phyloP scores from a whole-genome alignment of 1,140 invertebrate genomes.

The Helicoverpa zea region DNA sequence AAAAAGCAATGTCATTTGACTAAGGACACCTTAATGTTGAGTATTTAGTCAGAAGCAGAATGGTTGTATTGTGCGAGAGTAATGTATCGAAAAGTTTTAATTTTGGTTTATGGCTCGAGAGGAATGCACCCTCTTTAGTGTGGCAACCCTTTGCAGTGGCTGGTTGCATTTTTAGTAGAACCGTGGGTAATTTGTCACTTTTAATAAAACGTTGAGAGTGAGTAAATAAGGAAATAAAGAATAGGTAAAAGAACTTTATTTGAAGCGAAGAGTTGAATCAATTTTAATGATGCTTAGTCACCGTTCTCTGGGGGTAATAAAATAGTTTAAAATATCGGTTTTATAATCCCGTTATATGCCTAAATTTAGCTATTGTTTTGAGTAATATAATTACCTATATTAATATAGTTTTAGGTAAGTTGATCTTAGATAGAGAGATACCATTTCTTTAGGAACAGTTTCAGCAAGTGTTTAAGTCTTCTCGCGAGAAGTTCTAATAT shows the following conservation, averaged over 20 bases:
- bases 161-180: conserved; percentile 6
- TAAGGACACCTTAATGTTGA: conserved; percentile 83
- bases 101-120: conserved; percentile 81
- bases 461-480: too few species aligned
- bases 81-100: conserved; percentile 86
- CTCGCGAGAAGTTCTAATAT: too few species aligned
- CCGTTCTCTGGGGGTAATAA: too few species aligned
- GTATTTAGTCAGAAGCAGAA: conserved; percentile 81
- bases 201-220: not conserved
- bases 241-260: not conserved
- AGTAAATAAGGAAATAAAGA: not conserved
- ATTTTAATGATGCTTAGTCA: too few species aligned
- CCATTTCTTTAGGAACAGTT: too few species aligned
- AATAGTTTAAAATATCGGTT: too few species aligned
- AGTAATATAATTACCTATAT: too few species aligned
- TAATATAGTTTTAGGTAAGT: too few species aligned
- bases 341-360: too few species aligned
- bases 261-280: too few species aligned
- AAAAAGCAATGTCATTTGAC: conserved; percentile 69
- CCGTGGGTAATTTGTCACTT: conserved; percentile 43
- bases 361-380: too few species aligned
- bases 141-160: conserved; percentile 34
- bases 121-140: conserved; percentile 57
- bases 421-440: too few species aligned
- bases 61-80: conserved; percentile 79